Evolutionary conservation across 2,797 vertebrate species (phyloP).

Genomic region (Poeciliopsis paucimaculata): DNA sequence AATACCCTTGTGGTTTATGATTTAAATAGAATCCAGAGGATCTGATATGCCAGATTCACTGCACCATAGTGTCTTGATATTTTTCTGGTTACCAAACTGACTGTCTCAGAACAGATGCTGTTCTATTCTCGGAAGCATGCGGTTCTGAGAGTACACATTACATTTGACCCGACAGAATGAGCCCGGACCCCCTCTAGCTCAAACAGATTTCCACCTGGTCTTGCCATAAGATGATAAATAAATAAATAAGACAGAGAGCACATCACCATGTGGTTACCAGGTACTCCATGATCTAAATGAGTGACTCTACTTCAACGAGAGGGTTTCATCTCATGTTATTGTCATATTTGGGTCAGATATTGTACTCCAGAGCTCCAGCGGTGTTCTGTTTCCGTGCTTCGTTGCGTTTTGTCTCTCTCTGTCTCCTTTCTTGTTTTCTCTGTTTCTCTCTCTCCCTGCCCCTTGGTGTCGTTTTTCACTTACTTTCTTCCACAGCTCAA

Average conservation of each 20-base stretch:
- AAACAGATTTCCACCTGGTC: constrained; percentile 4
- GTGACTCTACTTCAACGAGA: constrained; percentile 32
- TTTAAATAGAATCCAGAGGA: background rate
- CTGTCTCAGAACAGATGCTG: constrained; percentile 7
- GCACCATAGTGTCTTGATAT: background rate
- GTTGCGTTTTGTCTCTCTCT: constrained; percentile 25
- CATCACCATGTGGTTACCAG: constrained; percentile 26
- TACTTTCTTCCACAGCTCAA: constrained; percentile 13
- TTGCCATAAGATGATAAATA: background rate
- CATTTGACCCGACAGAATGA: constrained; percentile 1
- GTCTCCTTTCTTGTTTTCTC: constrained; percentile 36
- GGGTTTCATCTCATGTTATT: constrained; percentile 42
- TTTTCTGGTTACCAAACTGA: background rate
- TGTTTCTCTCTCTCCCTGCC: constrained; percentile 24
- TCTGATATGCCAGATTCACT: background rate
- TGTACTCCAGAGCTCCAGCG: constrained; percentile 39
- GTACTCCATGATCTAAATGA: constrained; percentile 29
- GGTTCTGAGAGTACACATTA: constrained; percentile 3
- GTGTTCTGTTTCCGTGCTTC: constrained; percentile 35
- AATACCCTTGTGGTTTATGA: background rate
- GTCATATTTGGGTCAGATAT: constrained; percentile 65
- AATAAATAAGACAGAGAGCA: constrained; percentile 3
- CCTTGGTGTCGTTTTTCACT: constrained; percentile 31
- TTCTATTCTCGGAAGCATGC: constrained; percentile 14
- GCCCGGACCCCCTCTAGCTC: background rate